phyloP scores from a whole-genome alignment of 1,140 invertebrate species.

The Lordiphosa clarofinis region DNA sequence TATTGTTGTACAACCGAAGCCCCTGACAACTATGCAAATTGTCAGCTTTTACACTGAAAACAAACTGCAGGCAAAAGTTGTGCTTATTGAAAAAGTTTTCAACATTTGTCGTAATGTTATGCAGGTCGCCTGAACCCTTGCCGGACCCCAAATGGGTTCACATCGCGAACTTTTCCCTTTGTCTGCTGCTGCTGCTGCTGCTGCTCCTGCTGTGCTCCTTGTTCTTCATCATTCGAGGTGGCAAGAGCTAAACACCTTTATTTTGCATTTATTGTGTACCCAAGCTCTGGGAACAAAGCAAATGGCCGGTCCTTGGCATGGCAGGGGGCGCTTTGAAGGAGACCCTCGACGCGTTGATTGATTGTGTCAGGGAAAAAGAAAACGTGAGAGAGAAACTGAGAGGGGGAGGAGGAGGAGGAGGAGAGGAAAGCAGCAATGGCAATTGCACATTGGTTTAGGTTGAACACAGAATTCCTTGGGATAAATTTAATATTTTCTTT shows the following conservation, averaged over 20 bases:
- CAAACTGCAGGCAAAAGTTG: slow-evolving; percentile 52
- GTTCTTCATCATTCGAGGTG: background rate
- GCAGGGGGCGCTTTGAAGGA: slow-evolving; percentile 10
- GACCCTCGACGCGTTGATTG: slow-evolving; percentile 67
- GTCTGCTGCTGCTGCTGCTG: background rate
- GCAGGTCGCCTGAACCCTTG: slow-evolving; percentile 65
- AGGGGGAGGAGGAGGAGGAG: slow-evolving; percentile 2
- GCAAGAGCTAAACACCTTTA: slow-evolving; percentile 57
- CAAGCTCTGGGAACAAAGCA: slow-evolving; percentile 50
- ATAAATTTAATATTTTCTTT: slow-evolving; percentile 4
- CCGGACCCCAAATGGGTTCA: slow-evolving; percentile 29
- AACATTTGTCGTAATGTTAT: slow-evolving; percentile 73
- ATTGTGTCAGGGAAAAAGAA: slow-evolving; percentile 46
- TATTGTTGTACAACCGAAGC: background rate
- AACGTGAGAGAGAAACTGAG: slow-evolving; percentile 1
- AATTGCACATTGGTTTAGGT: slow-evolving; percentile 36
- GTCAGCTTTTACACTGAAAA: slow-evolving; percentile 1
- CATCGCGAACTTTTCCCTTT: slow-evolving; percentile 52
- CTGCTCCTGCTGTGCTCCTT: background rate
- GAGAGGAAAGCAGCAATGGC: slow-evolving; percentile 13
- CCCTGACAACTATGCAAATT: slow-evolving; percentile 62
- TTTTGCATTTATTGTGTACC: slow-evolving; percentile 63
- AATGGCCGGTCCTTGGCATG: slow-evolving; percentile 23
- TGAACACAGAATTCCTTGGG: background rate
- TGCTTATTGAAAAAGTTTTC: slow-evolving; percentile 71